Evolutionary conservation across 2,888 invertebrate genomes (phyloP), one percentile per base, ranked within the genome.

Genomic region (Spicauda simplicius): DNA sequence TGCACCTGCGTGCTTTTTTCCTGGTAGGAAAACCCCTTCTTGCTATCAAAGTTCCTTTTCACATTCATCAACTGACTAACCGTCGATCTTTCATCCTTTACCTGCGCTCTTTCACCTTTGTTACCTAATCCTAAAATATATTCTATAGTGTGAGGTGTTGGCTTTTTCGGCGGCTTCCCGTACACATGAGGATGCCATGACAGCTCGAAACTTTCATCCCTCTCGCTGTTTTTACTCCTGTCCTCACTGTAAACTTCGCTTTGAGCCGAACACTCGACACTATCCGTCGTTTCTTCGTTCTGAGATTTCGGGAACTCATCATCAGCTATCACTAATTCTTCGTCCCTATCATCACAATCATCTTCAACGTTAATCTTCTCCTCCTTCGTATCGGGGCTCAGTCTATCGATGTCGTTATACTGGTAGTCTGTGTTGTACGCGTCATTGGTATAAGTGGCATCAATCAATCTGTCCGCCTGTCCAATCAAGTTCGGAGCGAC

Each of bases 151-250:
- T 98, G 97, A 5, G 98, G 97, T 1, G 98, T 98, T 0, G 97
- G 97, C 65, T 95, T 95, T 76, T 95, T 96, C 11, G 97, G 97
- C 12, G 97, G 96, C 76, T 96, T 96, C 2, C 95, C 96, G 84
- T 98, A 98, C 20, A 98, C 97, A 85, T 98, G 98, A 45, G 97
- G 97, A 90, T 98, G 98, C 98, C 98, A 98, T 50, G 97, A 89
- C 1, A 82, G 86, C 73, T 88, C 90, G 0, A 71, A 78, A 4
- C 67, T 69, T 25, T 85, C 84, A 19, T 83, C 80, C 72, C 76
- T 81, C 71, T 77, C 83, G 57, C 65, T 70, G 12, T 65, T 70
- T 68, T 71, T 71, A 63, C 61, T 71, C 62, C 67, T 71, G 54
- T 73, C 73, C n/a, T 72, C 72, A 74, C 73, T 65, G 59, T 18